Conservation (phyloP, 1,140 invertebrate genomes). For the Neotoxoptera formosana region DNA sequence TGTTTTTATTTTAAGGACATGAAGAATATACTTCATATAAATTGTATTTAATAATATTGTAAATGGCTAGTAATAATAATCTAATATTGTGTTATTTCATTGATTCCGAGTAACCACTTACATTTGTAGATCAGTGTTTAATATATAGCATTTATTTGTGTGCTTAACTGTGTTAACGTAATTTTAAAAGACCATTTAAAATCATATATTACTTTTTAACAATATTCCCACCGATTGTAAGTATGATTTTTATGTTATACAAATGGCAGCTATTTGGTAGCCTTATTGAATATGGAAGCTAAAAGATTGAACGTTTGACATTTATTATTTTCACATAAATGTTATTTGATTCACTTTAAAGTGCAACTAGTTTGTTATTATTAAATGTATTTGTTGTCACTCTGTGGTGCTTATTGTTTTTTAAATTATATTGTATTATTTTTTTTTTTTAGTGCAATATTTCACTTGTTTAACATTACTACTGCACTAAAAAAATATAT, state of each 20-base stretch:
- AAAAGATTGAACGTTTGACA: background rate
- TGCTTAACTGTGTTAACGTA: background rate
- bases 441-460: slow-evolving; percentile 54
- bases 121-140: background rate
- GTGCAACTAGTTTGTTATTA: slow-evolving; percentile 29
- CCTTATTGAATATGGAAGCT: background rate
- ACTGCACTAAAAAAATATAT: slow-evolving; percentile 33
- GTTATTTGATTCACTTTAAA: slow-evolving; percentile 28
- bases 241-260: slow-evolving; percentile 37
- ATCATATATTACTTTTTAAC: background rate
- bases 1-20: background rate
- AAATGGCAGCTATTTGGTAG: background rate
- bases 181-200: background rate
- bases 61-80: slow-evolving; percentile 1
- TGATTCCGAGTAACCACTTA: background rate
- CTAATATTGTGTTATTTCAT: background rate
- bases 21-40: background rate
- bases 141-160: background rate
- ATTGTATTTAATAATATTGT: background rate
- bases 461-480: slow-evolving; percentile 46
- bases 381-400: slow-evolving; percentile 26
- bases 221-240: slow-evolving; percentile 50
- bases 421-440: background rate
- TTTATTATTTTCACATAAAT: background rate
- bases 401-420: slow-evolving; percentile 39